Evolutionary conservation across 2,797 vertebrate genomes (phyloP).

Genomic region (Coracias cyanogaster): DNA sequence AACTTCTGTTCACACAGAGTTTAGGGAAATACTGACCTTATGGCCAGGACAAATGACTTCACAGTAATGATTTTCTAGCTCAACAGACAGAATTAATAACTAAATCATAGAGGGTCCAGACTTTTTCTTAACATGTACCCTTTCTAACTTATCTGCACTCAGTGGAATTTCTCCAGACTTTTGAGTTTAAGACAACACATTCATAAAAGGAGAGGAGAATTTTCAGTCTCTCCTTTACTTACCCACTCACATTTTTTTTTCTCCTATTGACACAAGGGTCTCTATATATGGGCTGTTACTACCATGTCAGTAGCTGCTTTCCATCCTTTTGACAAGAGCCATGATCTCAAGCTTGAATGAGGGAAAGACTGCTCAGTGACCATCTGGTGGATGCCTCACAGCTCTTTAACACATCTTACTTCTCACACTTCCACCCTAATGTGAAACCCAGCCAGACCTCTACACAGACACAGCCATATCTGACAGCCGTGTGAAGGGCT

Average conservation of each 20-base stretch:
- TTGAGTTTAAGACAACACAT: neutral
- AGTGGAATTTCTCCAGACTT: neutral
- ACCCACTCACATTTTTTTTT: neutral
- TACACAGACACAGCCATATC: neutral
- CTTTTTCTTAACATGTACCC: neutral
- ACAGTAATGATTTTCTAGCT: neutral
- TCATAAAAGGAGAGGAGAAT: neutral
- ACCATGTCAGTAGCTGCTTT: neutral
- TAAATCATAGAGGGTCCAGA: neutral
- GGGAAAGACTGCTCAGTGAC: neutral
- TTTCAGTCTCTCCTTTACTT: neutral
- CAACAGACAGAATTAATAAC: neutral
- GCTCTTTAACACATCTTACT: neutral
- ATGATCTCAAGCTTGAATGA: neutral
- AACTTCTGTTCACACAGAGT: neutral
- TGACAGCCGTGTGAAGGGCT: neutral
- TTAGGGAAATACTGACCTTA: neutral
- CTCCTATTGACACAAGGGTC: neutral
- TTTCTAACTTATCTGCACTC: neutral
- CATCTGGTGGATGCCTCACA: neutral
- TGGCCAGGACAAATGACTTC: neutral
- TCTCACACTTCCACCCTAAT: neutral
- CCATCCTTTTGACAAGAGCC: neutral
- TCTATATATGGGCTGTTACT: neutral
- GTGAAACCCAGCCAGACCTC: neutral